Percentiles rank a stretch among this genome's conserved stretches.
phyloP scores from a whole-genome alignment of 2,888 invertebrate species.

The Dicranocentrus wangi region DNA sequence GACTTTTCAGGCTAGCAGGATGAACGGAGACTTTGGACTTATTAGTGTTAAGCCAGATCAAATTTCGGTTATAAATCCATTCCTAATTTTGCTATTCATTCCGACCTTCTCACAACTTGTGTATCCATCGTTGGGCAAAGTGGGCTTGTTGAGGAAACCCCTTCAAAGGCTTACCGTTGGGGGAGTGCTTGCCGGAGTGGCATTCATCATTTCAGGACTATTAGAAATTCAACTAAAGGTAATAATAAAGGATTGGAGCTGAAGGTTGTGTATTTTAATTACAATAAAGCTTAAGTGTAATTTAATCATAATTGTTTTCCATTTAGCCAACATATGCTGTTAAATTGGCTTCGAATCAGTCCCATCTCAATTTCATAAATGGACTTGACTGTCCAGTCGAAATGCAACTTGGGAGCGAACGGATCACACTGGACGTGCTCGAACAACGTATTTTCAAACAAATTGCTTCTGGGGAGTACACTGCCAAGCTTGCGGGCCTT shows the following conservation, averaged over 20 bases:
- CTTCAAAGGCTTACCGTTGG: constrained; percentile 77
- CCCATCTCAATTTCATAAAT: constrained; percentile 80
- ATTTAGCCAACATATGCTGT: constrained; percentile 73
- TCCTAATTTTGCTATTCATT: constrained; percentile 76
- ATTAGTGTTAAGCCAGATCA: constrained; percentile 77
- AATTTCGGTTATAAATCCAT: constrained; percentile 75
- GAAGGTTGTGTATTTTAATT: too few species aligned
- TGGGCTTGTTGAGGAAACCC: constrained; percentile 74
- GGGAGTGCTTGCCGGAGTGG: constrained; percentile 76
- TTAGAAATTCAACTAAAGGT: constrained; percentile 5
- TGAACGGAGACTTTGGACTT: constrained; percentile 74
- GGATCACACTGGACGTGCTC: too few species aligned
- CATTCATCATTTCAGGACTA: constrained; percentile 77
- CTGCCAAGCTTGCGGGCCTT: not conserved
- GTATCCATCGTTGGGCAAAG: constrained; percentile 75
- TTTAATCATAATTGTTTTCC: too few species aligned
- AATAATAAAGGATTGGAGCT: too few species aligned
- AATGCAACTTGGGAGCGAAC: too few species aligned
- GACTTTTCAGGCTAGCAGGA: constrained; percentile 76
- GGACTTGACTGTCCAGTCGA: constrained; percentile 79
- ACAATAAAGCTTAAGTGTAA: too few species aligned
- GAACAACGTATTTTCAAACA: constrained; percentile 18
- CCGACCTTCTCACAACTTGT: constrained; percentile 76
- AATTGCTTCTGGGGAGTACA: constrained; percentile 50
- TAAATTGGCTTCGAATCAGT: constrained; percentile 56